A percentile compares a stretch with the other conserved stretches of the same genome.
Evolutionary conservation across 2,888 invertebrate species (phyloP).

Genomic region (Augiades crinisus): DNA sequence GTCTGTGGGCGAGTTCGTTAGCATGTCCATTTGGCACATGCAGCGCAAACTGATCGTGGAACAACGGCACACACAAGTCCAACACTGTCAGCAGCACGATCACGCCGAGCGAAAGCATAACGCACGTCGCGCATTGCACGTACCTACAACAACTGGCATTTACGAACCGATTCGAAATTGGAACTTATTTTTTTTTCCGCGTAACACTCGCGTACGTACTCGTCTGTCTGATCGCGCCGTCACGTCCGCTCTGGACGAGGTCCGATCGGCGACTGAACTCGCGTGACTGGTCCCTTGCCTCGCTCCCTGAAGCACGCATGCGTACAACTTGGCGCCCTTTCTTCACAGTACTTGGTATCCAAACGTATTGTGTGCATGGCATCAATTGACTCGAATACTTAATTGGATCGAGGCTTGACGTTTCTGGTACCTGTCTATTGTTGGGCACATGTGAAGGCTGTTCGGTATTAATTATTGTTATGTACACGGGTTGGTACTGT

Average conservation of each 20-base stretch:
- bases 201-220: constrained; percentile 43
- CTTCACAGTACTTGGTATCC: constrained; percentile 58
- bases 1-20: too few relatives aligned
- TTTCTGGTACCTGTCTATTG: constrained; percentile 25
- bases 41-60: constrained; percentile 71
- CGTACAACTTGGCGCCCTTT: constrained; percentile 74
- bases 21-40: constrained; percentile 63
- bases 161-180: constrained; percentile 23
- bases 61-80: constrained; percentile 69
- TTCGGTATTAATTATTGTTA: constrained; percentile 18
- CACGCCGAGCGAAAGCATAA: constrained; percentile 65
- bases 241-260: constrained; percentile 46
- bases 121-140: constrained; percentile 71
- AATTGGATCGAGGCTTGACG: constrained; percentile 53
- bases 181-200: constrained; percentile 31
- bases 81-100: constrained; percentile 67
- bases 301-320: constrained; percentile 51
- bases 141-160: constrained; percentile 47
- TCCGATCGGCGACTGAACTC: constrained; percentile 58
- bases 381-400: constrained; percentile 73
- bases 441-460: constrained; percentile 13
- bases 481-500: too few relatives aligned
- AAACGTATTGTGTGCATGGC: constrained; percentile 65
- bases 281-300: constrained; percentile 52
- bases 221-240: constrained; percentile 33